These are phyloP conservation scores for Trissoscelio sp. DNA, from an alignment of 2,888 invertebrate genomes.

Conservation along the genomic window DNA sequence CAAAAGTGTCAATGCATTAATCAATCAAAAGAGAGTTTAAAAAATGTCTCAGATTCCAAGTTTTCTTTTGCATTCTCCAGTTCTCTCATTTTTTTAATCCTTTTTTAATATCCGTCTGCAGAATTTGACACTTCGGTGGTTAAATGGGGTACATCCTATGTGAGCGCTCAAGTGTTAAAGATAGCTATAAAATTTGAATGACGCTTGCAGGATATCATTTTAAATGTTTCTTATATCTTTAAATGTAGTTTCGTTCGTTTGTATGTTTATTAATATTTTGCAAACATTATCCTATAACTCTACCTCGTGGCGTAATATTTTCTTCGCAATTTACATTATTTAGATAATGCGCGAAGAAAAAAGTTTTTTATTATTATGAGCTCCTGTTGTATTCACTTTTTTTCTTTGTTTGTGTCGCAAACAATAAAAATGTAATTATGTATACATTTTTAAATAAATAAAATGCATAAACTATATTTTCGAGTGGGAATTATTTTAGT, in stretches of 20 bases:
- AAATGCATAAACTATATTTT: not conserved
- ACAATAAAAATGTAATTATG: not conserved
- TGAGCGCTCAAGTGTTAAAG: slow-evolving; percentile 51
- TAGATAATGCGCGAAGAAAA: not conserved
- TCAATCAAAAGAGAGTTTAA: not conserved
- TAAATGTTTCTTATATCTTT: slow-evolving; percentile 27
- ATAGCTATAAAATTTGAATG: slow-evolving; percentile 58
- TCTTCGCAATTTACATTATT: not conserved
- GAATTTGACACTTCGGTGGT: slow-evolving; percentile 54
- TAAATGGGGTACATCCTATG: slow-evolving; percentile 57
- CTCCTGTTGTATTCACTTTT: not conserved
- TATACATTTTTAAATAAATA: not conserved
- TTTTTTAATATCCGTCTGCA: slow-evolving; percentile 43
- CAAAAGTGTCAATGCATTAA: not conserved
- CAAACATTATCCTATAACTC: slow-evolving; percentile 9
- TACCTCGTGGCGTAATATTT: not conserved
- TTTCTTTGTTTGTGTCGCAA: not conserved
- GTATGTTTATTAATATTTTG: slow-evolving; percentile 15
- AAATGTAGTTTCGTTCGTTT: slow-evolving; percentile 15
- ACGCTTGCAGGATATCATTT: slow-evolving; percentile 39
- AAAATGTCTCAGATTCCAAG: slow-evolving; percentile 5
- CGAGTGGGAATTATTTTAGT: not conserved
- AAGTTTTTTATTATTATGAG: not conserved
- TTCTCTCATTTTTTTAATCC: slow-evolving; percentile 21
- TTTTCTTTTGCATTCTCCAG: slow-evolving; percentile 23